A percentile compares a stretch with the other conserved stretches of the same genome.
phyloP scores from a whole-genome alignment of 1,140 invertebrate genomes.

The Bombus breviceps region DNA sequence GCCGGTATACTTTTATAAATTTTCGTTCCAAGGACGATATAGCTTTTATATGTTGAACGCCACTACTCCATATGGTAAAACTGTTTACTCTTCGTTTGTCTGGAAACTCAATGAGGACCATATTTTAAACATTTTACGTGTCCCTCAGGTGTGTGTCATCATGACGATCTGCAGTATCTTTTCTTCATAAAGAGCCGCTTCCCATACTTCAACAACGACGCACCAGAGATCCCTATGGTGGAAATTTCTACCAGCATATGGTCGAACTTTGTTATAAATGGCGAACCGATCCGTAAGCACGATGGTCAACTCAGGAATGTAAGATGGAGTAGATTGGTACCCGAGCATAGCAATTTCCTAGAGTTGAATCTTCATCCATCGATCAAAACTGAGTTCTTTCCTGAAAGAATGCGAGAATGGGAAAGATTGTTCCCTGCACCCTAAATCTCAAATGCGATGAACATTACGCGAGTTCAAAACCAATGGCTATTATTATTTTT shows the following conservation, averaged over 20 bases:
- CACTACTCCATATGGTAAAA: conserved; percentile 79
- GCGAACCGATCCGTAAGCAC: conserved; percentile 71
- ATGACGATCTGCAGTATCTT: conserved; percentile 86
- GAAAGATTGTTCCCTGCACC: conserved; percentile 82
- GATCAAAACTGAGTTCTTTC: conserved; percentile 81
- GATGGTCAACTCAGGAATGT: conserved; percentile 62
- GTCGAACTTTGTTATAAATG: conserved; percentile 75
- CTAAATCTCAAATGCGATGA: not conserved
- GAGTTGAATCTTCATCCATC: conserved; percentile 81
- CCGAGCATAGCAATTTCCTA: conserved; percentile 81
- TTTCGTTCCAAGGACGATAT: conserved; percentile 82
- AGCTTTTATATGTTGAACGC: conserved; percentile 82
- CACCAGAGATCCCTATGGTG: conserved; percentile 72
- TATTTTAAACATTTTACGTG: not conserved
- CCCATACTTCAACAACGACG: conserved; percentile 60
- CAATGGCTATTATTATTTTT: not conserved
- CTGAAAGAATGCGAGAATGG: conserved; percentile 84
- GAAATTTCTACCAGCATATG: conserved; percentile 73
- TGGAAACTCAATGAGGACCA: not conserved
- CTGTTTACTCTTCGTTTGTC: not conserved
- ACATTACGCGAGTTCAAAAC: not conserved
- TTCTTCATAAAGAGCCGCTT: conserved; percentile 81
- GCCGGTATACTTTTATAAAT: conserved; percentile 84
- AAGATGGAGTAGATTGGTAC: conserved; percentile 82
- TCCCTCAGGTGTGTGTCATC: conserved; percentile 83